Base-by-base conservation (phyloP, 1,140 invertebrate species). In the Fragariocoptes setiger region DNA sequence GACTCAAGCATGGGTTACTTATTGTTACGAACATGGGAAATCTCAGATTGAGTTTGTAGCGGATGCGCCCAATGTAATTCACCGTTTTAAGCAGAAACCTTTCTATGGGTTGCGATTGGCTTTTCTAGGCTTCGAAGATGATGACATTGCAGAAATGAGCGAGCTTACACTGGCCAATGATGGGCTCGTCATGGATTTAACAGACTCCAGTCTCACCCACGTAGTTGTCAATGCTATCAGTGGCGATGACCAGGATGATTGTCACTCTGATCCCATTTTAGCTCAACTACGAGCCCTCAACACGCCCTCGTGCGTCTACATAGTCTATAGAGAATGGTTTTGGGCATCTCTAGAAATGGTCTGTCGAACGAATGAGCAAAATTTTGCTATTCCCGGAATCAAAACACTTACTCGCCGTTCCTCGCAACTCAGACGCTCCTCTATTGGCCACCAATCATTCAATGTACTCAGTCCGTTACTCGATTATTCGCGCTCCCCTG, bases 331-430 rank as follows among this genome's bases (percentile, higher is more conserved):
- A 25, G 36, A 42, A 19, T 94, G 86, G 86, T 94, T 95, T 60
- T 92, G 85, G 83, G 74, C 71, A 0, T 82, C 80, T 35, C 76
- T 95, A 40, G 83, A 94, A 59, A 86, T 90, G 62, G 76, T 83
- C 50, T 75, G 73, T 47, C 78, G 79, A 54, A 76, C 78, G 35
- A 70, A 76, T 52, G 85, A 92, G 56, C 71, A 70, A 49, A 31
- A 1, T 13, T 12, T 14, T 37, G 38, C 19, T 3, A 3, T 3
- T 42, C 21, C 21, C 2, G 19, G 19, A 5, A 8, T 40, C 2
- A 21, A 22, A 49, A 48, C 46, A 46, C 19, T 21, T 51, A 41
- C 48, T 47, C 19, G 44, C 43, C 37, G 43, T 15, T 8, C 25
- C 47, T 35, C 19, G n/a, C 14, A 47, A 16, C 20, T 39, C 14